Evolutionary conservation across 2,888 invertebrate species (phyloP), one percentile per base, ranked within the genome.

Genomic region (Drosophila conformis): DNA sequence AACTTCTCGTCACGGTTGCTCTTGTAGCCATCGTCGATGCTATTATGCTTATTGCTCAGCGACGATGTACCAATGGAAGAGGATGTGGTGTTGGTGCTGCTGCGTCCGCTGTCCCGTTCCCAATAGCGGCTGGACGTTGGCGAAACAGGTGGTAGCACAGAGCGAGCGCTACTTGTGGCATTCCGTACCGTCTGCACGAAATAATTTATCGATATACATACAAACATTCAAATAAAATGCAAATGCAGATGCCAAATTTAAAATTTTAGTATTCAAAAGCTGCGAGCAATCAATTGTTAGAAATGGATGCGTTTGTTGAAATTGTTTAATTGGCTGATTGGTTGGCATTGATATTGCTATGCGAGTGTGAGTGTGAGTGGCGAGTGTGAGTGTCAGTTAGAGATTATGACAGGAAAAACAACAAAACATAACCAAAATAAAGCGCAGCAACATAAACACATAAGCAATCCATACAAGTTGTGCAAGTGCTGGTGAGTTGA

Each of bases 101-200:
- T 70, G 53, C 76, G 73, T 8, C 63, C 69, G 69, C 76, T 88
- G 38, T 93, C 93, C 63, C 93, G 91, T 67, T 93, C 93, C 91
- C 91, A 92, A 71, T 92, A 91, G 53, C 93, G 91, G 31, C 90
- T 89, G 61, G 92, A 82, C 40, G 92, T 91, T 25, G 93, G 92
- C 63, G 93, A 93, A 62, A 93, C 88, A 73, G 93, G 92, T 67
- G 93, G 92, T 79, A 93, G 82, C 69, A 90, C 90, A 68, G 89
- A 91, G 68, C 93, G 85, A 53, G 77, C 73, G 60, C 64, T 79
- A 77, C 68, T 69, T 63, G 74, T 49, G 52, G 57, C 85, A 90
- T 80, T 93, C 83, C 87, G 91, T 78, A 92, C 90, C 80, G 69
- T 46, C 78, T 78, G 40, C 59, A 61, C 52, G 7, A 64, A 70